phyloP scores from a whole-genome alignment of 2,888 invertebrate genomes.

The Ophioninae sp. region DNA sequence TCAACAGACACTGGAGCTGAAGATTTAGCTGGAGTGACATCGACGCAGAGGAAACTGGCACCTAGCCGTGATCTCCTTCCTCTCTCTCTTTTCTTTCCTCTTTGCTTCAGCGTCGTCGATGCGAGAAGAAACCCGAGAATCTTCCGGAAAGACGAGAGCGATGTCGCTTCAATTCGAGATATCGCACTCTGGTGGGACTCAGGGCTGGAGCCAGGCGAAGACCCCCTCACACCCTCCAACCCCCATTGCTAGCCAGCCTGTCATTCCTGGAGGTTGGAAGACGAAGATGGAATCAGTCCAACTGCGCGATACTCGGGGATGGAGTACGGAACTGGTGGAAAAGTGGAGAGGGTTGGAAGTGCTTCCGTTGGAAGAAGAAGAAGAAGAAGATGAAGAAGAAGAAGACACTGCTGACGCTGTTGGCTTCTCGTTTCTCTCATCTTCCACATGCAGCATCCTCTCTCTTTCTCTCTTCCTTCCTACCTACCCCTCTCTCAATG shows the following conservation, averaged over 20 bases:
- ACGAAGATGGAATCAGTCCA: constrained; percentile 57
- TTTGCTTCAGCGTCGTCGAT: constrained; percentile 54
- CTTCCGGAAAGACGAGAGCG: constrained; percentile 49
- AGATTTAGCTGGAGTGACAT: constrained; percentile 63
- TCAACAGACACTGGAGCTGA: constrained; percentile 44
- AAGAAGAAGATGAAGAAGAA: constrained; percentile 47
- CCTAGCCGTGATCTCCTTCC: constrained; percentile 23
- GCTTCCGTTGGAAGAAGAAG: constrained; percentile 49
- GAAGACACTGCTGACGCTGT: constrained; percentile 55
- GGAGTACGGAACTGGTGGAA: constrained; percentile 11
- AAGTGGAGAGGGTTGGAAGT: constrained; percentile 35
- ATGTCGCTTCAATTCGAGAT: constrained; percentile 75
- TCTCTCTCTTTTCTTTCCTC: background rate
- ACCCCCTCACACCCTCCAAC: background rate
- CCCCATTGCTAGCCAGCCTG: background rate
- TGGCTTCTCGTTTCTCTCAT: constrained; percentile 43
- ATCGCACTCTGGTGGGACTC: constrained; percentile 64
- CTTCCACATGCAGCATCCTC: background rate
- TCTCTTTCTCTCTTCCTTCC: constrained; percentile 1
- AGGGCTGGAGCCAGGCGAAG: constrained; percentile 60
- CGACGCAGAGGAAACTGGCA: constrained; percentile 54
- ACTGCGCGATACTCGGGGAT: constrained; percentile 51
- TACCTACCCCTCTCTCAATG: constrained; percentile 7
- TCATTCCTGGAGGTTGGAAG: constrained; percentile 17
- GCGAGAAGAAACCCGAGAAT: constrained; percentile 61